Conservation (phyloP, 92 coral and sea anemone genomes). For the Plumapathes pennacea region DNA sequence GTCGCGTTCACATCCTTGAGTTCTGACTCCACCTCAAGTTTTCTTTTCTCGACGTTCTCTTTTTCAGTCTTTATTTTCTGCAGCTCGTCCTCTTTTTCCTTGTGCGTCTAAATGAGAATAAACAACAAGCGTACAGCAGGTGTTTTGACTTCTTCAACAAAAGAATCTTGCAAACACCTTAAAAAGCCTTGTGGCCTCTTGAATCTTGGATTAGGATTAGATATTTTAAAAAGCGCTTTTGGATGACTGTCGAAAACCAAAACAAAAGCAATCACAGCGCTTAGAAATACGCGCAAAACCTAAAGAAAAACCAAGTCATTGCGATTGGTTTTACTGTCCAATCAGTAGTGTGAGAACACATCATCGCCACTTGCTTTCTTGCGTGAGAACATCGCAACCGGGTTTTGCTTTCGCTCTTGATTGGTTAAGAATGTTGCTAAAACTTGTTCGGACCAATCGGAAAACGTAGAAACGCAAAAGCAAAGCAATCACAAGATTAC, state of each 20-base stretch:
- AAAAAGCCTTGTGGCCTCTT: too few species aligned
- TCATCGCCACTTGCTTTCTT: not conserved
- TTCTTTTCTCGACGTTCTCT: constrained; percentile 22
- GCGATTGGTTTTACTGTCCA: too few species aligned
- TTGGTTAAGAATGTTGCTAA: too few species aligned
- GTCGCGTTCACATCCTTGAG: constrained; percentile 41
- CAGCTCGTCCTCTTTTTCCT: constrained; percentile 53
- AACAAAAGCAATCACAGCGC: too few species aligned
- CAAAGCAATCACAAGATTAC: not conserved
- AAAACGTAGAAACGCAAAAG: not conserved
- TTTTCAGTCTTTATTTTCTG: constrained; percentile 35
- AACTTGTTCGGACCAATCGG: constrained; percentile 5
- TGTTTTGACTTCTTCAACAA: not conserved
- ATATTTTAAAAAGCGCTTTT: too few species aligned
- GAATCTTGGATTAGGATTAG: too few species aligned
- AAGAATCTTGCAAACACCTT: too few species aligned
- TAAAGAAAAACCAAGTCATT: too few species aligned
- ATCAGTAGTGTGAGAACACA: not conserved
- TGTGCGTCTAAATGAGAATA: not conserved
- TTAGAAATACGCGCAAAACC: too few species aligned
- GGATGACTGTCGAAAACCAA: too few species aligned
- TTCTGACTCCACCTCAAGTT: constrained; percentile 31
- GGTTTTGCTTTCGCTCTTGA: too few species aligned
- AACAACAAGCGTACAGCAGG: not conserved
- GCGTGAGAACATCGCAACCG: too few species aligned